Evolutionary conservation across 2,888 invertebrate species (phyloP), one percentile per base, ranked within the genome.

Genomic region (Lepidocyrtinus sp.): DNA sequence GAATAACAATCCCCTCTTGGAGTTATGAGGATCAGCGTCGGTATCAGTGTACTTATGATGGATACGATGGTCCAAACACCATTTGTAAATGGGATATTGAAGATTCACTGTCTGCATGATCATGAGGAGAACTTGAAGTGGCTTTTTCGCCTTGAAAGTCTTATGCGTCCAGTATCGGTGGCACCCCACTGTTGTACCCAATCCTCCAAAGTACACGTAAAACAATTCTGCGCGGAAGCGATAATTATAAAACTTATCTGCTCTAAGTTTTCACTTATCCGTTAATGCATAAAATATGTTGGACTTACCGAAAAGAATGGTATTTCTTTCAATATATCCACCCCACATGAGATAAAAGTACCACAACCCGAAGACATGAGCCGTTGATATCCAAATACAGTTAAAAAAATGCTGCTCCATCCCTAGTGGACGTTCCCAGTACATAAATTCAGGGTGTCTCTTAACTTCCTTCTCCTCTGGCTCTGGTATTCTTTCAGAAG

Each of bases 31-130:
- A 90, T 97, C 97, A 0, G 96, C 96, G 88, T 97, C 93, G 0
- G 96, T 97, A 88, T 97, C 97, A 21, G 94, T 95, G 90, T 93
- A 97, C 89, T 97, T 97, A 90, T 97, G 97, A 88, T 97, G 95
- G 81, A 93, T 92, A 2, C 94, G 90, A 88, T 95, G 95, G 87
- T 95, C 94, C 24, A 94, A 7, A 27, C 1, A 36, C 59, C 45
- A 27, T 2, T 72, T 62, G 21, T 2, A 21, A 1, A 59, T 12
- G n/a, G 45, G 24, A n/a, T 21, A 21, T 12, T 72, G 69, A 0
- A 1, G 17, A 7, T 24, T 26, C 1, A 72, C 5, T 12, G 24
- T 63, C 17, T 36, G 62, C 15, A 69, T 5, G 1, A 46, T 1
- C 45, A 45, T 45, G 0, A 69, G 25, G 25, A 69, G n/a, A n/a